Evolutionary conservation across 1,140 invertebrate genomes (phyloP), one percentile per base, ranked within the genome.

Genomic region (Theocolax elegans): DNA sequence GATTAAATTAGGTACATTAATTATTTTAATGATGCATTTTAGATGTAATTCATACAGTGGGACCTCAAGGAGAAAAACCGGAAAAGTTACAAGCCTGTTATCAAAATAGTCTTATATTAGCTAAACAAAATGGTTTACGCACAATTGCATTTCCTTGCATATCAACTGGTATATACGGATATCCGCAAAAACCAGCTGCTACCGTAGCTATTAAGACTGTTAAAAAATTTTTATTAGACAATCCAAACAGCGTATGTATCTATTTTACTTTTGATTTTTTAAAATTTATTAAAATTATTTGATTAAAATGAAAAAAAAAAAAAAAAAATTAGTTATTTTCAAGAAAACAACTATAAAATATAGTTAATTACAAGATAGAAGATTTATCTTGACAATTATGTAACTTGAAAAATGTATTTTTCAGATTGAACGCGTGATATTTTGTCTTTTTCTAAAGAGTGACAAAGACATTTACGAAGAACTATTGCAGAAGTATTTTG

Each of bases 31-130:
- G 8, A 19, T 31, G 6, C 69, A 2, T 88, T 90, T 77, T 86
- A 93, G 91, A 93, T 87, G 88, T 95, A 1, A 94, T 95, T 73
- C 93, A 94, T 74, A 94, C 93, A 15, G 94, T 95, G 46, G 94
- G 94, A 4, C 94, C 94, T 12, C 87, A 88, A 76, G 92, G 92
- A 60, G 91, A 93, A 74, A 90, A 92, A 21, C 87, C 89, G 10
- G 83, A 88, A 3, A 83, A 87, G 23, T 86, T 97, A 1, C 76
- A 84, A 69, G 88, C 89, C 13, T 94, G 93, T 79, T 96, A 96
- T 76, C 82, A 87, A 72, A 91, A 89, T 27, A 90, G 89, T 80
- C 81, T 96, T 0, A 79, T 88, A 1, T 49, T 91, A 9, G 84
- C 90, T 31, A 83, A 86, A 62, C 84, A 90, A 67, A 87, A 94